Evolutionary conservation across 1,140 invertebrate genomes (phyloP), one percentile per base, ranked within the genome.

Genomic region (Oryctes rhinoceros): DNA sequence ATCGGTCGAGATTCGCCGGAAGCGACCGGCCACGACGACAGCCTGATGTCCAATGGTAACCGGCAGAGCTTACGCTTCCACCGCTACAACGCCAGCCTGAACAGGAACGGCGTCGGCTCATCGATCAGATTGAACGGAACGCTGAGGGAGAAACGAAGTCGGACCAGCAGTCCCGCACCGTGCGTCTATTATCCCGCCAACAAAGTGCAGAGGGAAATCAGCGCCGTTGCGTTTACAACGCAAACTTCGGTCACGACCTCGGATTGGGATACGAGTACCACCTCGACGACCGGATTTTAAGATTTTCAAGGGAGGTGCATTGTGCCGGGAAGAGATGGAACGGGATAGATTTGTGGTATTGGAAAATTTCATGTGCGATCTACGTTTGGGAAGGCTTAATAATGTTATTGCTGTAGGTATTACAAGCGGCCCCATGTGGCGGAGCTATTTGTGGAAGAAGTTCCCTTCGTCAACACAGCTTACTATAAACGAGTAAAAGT

Each of bases 21-120:
- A 87, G 89, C 91, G 83, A 91, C 93, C n/a, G 92, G 93, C 9
- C 93, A 94, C 85, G 94, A 95, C 85, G 94, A 96, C 86, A 95
- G 94, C 83, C 90, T 94, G 83, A 91, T 94, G 67, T 95, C 94
- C 59, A 95, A 94, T 87, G 92, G 90, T 83, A 91, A 94, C 83
- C 89, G 92, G 13, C 91, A 92, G 81, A 94, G 93, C 79, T 89
- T 93, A 83, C 90, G 84, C 74, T 86, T 94, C 78, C 91, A 93
- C 65, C 88, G 93, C 79, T 91, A 91, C 79, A 91, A 90, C 81
- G 93, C 91, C 1, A 88, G 88, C 48, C 87, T 90, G 65, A 90
- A 89, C 81, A 85, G 89, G 53, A 91, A 89, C 84, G 90, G 90
- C 76, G 18, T 18, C n/a, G 79, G 80, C 13, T 84, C 82, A 62